Conservation (phyloP, 2,797 vertebrate genomes). For the Tympanoctomys barrerae region DNA sequence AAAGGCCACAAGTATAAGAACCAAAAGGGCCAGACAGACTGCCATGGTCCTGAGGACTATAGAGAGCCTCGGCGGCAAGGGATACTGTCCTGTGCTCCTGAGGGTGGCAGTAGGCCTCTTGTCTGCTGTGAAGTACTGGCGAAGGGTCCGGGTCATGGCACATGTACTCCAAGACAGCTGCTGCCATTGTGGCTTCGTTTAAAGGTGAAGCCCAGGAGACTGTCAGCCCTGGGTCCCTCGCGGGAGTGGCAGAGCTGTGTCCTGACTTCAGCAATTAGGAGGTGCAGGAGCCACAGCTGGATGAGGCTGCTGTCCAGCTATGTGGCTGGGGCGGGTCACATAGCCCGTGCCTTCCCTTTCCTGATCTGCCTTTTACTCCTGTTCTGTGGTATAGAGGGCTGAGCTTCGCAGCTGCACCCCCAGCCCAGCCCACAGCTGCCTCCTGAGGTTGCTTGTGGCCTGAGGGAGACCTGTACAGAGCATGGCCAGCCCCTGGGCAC, state of each 20-base stretch:
- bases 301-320: neutral
- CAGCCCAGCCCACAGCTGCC: neutral
- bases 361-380: neutral
- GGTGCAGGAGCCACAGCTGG: neutral
- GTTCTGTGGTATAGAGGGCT: neutral
- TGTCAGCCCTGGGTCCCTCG: neutral
- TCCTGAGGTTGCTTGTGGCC: neutral
- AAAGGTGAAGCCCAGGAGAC: neutral
- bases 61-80: neutral
- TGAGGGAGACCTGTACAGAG: neutral
- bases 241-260: neutral
- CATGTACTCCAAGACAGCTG: neutral
- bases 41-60: neutral
- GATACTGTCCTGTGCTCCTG: neutral
- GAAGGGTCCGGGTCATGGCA: rapidly evolving
- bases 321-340: neutral
- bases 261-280: neutral
- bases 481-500: no score
- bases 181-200: no score
- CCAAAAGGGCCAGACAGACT: neutral
- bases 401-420: neutral
- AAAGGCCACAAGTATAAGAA: slow-evolving; percentile 33
- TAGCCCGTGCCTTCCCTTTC: neutral
- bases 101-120: neutral
- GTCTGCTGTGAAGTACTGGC: no score